Conservation (phyloP, 2,113 vertebrate species). For the Lathamus discolor region DNA sequence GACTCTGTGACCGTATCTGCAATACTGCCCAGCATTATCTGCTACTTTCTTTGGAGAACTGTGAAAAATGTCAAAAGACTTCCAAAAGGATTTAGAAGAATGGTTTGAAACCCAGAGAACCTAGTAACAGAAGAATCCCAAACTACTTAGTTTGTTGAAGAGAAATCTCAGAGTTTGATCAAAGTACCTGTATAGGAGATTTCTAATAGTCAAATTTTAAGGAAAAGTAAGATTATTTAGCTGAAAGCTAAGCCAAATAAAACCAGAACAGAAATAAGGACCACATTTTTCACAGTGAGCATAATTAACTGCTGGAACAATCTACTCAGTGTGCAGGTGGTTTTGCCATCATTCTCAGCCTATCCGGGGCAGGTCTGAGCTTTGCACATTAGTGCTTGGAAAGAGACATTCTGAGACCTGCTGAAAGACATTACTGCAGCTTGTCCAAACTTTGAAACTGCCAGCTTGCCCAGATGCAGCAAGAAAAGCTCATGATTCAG, state of each 20-base stretch:
- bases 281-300: not conserved
- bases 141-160: not conserved
- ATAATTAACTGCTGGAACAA: not conserved
- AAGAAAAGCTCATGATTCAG: not conserved
- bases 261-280: not conserved
- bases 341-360: not conserved
- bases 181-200: not conserved
- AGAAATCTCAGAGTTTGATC: not conserved
- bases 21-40: not conserved
- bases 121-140: not conserved
- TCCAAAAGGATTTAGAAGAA: not conserved
- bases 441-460: not conserved
- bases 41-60: not conserved
- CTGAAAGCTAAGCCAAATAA: not conserved
- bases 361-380: not conserved
- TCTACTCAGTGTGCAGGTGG: not conserved
- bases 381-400: not conserved
- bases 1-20: not conserved
- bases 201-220: not conserved
- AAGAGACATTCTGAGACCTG: not conserved
- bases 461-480: not conserved
- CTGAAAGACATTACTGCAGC: not conserved
- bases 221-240: not conserved
- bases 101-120: not conserved
- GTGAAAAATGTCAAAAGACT: not conserved